phyloP scores from a whole-genome alignment of 2,797 vertebrate genomes.

The Arvicola amphibius region DNA sequence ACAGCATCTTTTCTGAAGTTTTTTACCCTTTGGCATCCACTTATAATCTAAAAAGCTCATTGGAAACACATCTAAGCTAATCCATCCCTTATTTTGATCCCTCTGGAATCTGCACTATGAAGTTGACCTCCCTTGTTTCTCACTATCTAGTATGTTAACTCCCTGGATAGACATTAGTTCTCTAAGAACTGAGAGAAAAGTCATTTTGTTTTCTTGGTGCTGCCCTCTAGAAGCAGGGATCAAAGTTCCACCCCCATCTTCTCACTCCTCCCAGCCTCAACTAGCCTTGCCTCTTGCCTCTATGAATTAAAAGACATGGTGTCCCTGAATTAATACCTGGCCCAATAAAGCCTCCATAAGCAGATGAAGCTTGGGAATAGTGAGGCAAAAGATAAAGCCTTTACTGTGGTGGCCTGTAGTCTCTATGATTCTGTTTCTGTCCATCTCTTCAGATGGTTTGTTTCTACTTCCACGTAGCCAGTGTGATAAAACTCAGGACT shows the following conservation, averaged over 20 bases:
- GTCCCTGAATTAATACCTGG: neutral
- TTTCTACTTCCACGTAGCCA: neutral
- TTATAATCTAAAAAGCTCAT: slow-evolving; percentile 18
- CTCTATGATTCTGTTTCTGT: neutral
- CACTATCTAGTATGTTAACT: slow-evolving; percentile 21
- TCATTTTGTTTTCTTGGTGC: neutral
- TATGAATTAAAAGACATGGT: neutral
- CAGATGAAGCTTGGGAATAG: neutral
- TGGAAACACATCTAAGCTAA: slow-evolving; percentile 49
- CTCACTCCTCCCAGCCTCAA: neutral
- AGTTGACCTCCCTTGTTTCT: neutral
- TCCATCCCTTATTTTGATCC: slow-evolving; percentile 32
- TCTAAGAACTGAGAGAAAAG: slow-evolving; percentile 37
- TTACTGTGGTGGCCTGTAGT: neutral
- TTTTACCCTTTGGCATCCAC: slow-evolving; percentile 35
- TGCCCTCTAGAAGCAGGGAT: neutral
- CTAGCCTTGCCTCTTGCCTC: too few relatives aligned
- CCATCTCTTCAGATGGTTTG: neutral
- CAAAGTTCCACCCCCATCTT: neutral
- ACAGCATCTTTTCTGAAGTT: neutral
- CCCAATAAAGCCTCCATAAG: slow-evolving; percentile 18
- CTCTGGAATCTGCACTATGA: slow-evolving; percentile 42
- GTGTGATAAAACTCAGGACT: slow-evolving; percentile 5
- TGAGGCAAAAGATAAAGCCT: neutral
- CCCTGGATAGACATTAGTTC: neutral